Base-by-base conservation (phyloP, 2,113 vertebrate species). In the Anseranas semipalmata region DNA sequence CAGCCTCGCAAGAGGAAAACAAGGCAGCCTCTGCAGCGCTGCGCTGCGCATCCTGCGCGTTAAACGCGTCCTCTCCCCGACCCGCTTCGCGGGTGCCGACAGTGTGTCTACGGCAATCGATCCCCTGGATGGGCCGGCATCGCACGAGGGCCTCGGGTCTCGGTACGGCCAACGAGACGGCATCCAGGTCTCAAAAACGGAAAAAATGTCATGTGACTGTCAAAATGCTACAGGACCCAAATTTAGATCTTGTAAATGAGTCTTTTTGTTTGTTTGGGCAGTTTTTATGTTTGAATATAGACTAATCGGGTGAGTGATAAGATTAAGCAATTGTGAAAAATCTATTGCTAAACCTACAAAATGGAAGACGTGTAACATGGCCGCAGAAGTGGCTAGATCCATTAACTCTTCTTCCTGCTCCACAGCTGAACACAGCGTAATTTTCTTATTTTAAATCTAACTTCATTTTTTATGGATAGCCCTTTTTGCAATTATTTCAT, bases 91-190 rank as follows among this genome's bases (percentile, higher is more conserved):
- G 8, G 67, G 33, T 46, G 45, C 22, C 37, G 43, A 16, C 35
- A 1, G 4, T 22, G 6, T 27, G 75, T 89, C 70, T 41, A 60
- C 4, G 22, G 33, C 9, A 60, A 52, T 32, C 43, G 15, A 7
- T 41, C 35, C 46, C 33, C 71, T 5, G 6, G 2, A 19, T 0
- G 15, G 2, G 17, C 35, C 52, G 52, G 35, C 0, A 1, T 20
- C 18, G 46, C 24, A 22, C 2, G 2, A 13, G 37, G 37, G 45
- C 15, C 84, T 65, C 17, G 33, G 43, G 73, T 18, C 17, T 43
- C n/a, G 0, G 21, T 20, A 32, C 14, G 15, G 73, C 35, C 46
- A 37, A 50, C 37, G 0, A 11, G 12, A 43, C 2, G 5, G 48
- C 7, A 74, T 10, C 7, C 7, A 21, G 22, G n/a, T 14, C 37